Evolutionary conservation across 2,797 vertebrate species (phyloP).

Genomic region (Manis javanica): DNA sequence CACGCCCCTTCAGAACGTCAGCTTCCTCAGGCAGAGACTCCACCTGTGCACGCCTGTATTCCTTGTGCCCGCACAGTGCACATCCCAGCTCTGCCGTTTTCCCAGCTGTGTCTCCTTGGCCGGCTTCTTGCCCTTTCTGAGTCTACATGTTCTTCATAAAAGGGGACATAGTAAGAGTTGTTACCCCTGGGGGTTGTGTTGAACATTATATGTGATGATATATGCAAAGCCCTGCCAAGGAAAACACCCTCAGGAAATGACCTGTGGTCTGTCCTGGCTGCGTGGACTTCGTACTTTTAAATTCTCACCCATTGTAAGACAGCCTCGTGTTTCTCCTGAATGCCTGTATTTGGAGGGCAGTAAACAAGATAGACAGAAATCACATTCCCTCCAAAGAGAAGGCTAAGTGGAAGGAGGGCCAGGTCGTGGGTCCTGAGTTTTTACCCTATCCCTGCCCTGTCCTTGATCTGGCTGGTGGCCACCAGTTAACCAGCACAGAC

Average conservation of each 20-base stretch:
- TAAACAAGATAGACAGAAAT: background rate
- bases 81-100: fast-evolving
- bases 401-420: background rate
- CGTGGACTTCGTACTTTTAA: background rate
- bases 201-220: background rate
- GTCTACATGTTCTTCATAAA: background rate
- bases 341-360: background rate
- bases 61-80: background rate
- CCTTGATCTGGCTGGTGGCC: background rate
- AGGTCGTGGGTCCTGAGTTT: background rate
- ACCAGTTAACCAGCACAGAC: background rate
- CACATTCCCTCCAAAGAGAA: background rate
- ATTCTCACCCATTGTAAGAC: background rate
- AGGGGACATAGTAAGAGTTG: background rate
- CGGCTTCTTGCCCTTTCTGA: background rate
- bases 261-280: background rate
- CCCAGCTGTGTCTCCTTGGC: background rate
- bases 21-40: background rate
- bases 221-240: background rate
- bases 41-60: background rate
- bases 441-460: background rate
- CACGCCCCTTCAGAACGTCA: fast-evolving
- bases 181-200: background rate
- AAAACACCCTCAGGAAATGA: background rate
- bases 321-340: background rate